Conservation (phyloP, 2,888 invertebrate genomes). For the Bombyx huttoni region DNA sequence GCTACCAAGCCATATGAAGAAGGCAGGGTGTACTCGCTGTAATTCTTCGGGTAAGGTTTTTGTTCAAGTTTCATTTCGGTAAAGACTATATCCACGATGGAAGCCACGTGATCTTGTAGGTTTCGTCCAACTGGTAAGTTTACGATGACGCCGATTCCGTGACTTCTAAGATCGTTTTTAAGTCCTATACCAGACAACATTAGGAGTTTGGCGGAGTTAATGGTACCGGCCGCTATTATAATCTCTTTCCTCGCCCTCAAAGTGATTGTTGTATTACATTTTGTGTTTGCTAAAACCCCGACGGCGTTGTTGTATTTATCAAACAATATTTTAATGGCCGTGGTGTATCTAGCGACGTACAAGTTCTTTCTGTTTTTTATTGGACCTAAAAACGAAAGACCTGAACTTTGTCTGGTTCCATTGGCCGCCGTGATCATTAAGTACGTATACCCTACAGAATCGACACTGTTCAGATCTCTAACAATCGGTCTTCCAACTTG, state of each 20-base stretch:
- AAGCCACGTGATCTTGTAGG: conserved; percentile 43
- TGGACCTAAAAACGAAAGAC: conserved; percentile 48
- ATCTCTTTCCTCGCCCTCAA: conserved; percentile 40
- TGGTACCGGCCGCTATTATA: conserved; percentile 44
- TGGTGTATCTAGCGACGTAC: conserved; percentile 41
- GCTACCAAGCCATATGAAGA: too few relatives aligned
- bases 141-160: conserved; percentile 29
- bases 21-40: too few relatives aligned
- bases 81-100: too few relatives aligned
- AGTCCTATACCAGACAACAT: conserved; percentile 12
- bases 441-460: conserved; percentile 46
- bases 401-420: conserved; percentile 52
- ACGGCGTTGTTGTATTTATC: conserved; percentile 42
- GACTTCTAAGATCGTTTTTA: conserved; percentile 20
- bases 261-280: conserved; percentile 18
- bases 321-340: conserved; percentile 55
- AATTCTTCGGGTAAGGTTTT: too few relatives aligned
- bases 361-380: conserved; percentile 26
- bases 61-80: too few relatives aligned
- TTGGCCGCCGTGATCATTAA: conserved; percentile 45
- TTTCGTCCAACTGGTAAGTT: conserved; percentile 49
- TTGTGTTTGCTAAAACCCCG: conserved; percentile 36
- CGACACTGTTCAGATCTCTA: conserved; percentile 33
- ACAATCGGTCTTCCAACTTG: conserved; percentile 38
- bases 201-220: conserved; percentile 49